Evolutionary conservation across 2,113 vertebrate species (phyloP), one percentile per base, ranked within the genome.

Genomic region (Dicerorhinus sumatrensis): DNA sequence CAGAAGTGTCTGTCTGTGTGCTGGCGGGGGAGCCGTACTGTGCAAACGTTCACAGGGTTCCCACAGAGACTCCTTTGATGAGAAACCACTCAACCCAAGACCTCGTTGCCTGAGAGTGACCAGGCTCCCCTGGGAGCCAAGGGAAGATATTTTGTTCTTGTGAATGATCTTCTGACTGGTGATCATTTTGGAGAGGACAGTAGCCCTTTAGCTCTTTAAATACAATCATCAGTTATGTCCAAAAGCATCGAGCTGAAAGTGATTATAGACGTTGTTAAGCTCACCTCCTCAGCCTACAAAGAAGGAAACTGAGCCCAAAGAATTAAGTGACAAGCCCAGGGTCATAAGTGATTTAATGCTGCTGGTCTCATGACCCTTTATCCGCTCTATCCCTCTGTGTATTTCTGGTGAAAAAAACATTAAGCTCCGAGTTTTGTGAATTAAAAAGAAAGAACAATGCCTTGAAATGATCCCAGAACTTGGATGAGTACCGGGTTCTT

Each of bases 11-110:
- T 82, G 73, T 96, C 96, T n/a, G 51, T 25, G 70, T 13, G 29
- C 70, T 16, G 69, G 12, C 14, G 23, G 70, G 96, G n/a, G 23
- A 77, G 80, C 54, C 36, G 2, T 1, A 11, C 88, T 89, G 96
- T 69, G 82, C 94, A 96, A 94, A 73, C 17, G 65, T 77, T 56
- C 73, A 5, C 2, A 48, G 79, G 60, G 73, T 4, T 58, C 90
- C 27, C 36, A 85, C 89, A 98, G 92, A 42, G 48, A n/a, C 42
- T 95, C 54, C 94, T 98, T 98, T 98, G 86, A 96, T 84, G 97
- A 93, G 51, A 60, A 88, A 36, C 48, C 65, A 27, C 76, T 58
- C 87, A 63, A n/a, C 76, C 94, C 94, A 91, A 77, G 73, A 94
- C 27, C 12, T 29, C 51, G 69, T 79, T 73, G 72, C 73, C 46